Percentiles rank a stretch among this genome's conserved stretches.
Evolutionary conservation across 2,113 vertebrate genomes (phyloP).

Genomic region (Lepisosteus osseus): DNA sequence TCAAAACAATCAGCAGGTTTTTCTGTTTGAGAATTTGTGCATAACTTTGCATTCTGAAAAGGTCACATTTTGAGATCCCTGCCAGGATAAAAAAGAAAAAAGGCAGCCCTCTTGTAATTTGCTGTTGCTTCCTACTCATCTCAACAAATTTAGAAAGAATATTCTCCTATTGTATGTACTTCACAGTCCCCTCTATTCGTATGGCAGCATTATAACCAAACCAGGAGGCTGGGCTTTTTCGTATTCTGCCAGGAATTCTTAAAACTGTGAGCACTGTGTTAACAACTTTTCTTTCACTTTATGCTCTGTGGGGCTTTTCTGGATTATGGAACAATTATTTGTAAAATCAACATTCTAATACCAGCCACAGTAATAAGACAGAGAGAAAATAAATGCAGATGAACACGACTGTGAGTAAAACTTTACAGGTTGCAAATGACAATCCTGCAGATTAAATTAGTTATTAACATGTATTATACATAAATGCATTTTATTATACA

Average conservation of each 20-base stretch:
- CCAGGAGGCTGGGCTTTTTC: background rate
- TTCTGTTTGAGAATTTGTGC: constrained; percentile 40
- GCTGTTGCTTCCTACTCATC: constrained; percentile 20
- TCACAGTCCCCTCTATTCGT: background rate
- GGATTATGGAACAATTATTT: background rate
- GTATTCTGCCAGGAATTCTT: constrained; percentile 8
- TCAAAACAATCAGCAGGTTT: constrained; percentile 38
- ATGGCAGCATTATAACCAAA: background rate
- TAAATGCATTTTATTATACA: too few relatives aligned
- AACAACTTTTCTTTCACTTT: background rate
- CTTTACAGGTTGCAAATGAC: too few relatives aligned
- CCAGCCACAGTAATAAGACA: too few relatives aligned
- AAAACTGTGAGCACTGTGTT: background rate
- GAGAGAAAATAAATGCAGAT: too few relatives aligned
- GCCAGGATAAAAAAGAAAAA: constrained; percentile 19
- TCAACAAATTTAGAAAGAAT: constrained; percentile 15
- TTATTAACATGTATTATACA: too few relatives aligned
- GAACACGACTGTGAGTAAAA: too few relatives aligned
- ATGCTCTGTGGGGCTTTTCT: background rate
- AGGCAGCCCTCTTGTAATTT: constrained; percentile 9
- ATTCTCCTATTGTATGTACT: constrained; percentile 7
- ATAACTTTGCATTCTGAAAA: constrained; percentile 43
- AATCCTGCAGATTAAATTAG: too few relatives aligned
- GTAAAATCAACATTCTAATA: too few relatives aligned
- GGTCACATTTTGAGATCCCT: constrained; percentile 36